A percentile compares a stretch with the other conserved stretches of the same genome.
Conservation (phyloP, 2,113 vertebrate species). For the Delphinapterus leucas region DNA sequence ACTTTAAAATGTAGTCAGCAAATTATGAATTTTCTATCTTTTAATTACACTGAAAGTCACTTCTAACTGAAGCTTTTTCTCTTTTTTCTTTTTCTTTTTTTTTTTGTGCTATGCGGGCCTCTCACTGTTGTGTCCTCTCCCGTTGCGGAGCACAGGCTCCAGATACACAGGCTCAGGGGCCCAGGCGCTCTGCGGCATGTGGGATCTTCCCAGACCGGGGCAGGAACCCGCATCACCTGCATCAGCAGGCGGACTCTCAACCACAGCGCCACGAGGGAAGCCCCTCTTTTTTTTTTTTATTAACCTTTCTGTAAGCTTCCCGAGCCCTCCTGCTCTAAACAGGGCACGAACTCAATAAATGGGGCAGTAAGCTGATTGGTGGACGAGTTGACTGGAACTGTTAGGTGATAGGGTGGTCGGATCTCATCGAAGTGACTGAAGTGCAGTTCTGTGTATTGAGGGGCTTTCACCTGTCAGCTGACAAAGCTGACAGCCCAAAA, state of each 20-base stretch:
- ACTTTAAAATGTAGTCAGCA: background rate
- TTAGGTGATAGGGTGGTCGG: background rate
- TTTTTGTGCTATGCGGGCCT: no score
- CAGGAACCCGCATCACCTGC: no score
- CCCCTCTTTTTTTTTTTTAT: background rate
- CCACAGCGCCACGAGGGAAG: no score
- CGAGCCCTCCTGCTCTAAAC: no score
- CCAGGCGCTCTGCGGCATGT: no score
- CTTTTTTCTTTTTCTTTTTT: background rate
- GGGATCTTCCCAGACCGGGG: no score
- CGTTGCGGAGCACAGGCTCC: no score
- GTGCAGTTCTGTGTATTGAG: background rate
- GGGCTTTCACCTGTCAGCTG: background rate
- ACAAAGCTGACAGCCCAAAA: background rate
- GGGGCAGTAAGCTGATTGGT: background rate
- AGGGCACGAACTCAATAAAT: fast-evolving
- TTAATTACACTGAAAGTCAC: background rate
- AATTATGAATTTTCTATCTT: background rate
- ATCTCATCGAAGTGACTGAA: background rate
- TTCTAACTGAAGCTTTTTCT: background rate
- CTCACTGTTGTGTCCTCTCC: no score
- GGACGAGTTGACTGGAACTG: fast-evolving
- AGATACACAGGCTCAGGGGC: no score
- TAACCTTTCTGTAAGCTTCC: background rate
- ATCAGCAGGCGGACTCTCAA: no score